Evolutionary conservation across 2,113 vertebrate genomes (phyloP).

Genomic region (Smithornis capensis): DNA sequence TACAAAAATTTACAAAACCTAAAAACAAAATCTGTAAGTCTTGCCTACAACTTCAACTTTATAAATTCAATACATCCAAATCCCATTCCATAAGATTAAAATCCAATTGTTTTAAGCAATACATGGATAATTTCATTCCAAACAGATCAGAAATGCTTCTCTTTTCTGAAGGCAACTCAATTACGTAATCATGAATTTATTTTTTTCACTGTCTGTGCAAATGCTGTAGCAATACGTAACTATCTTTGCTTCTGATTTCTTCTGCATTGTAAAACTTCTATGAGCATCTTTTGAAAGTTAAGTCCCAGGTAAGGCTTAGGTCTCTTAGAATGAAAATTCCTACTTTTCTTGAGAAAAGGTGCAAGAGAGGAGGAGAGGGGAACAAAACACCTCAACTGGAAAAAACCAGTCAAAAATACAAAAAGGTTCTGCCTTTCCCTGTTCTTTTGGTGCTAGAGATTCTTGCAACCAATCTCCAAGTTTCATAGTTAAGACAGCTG

Average conservation of each 20-base stretch:
- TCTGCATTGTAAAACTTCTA: not conserved
- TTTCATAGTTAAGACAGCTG: not conserved
- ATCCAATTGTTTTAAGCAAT: not conserved
- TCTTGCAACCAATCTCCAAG: not conserved
- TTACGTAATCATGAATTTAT: not conserved
- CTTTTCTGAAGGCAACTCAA: not conserved
- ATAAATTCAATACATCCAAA: not conserved
- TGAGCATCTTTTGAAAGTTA: not conserved
- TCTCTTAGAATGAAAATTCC: not conserved
- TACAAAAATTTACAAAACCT: not conserved
- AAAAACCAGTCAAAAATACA: not conserved
- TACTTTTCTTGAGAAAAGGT: not conserved
- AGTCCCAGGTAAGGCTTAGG: not conserved
- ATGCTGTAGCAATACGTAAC: not conserved
- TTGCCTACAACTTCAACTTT: not conserved
- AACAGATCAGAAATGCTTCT: not conserved
- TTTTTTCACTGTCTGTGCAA: not conserved
- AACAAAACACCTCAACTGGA: not conserved
- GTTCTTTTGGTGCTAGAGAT: not conserved
- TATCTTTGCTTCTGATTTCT: not conserved
- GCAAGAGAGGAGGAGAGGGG: too few relatives aligned
- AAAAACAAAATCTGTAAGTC: not conserved
- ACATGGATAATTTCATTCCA: not conserved
- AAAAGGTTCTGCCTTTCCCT: not conserved
- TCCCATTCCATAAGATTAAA: accelerated